Conservation (phyloP, 2,888 invertebrate species). For the Hydraecia micacea region DNA sequence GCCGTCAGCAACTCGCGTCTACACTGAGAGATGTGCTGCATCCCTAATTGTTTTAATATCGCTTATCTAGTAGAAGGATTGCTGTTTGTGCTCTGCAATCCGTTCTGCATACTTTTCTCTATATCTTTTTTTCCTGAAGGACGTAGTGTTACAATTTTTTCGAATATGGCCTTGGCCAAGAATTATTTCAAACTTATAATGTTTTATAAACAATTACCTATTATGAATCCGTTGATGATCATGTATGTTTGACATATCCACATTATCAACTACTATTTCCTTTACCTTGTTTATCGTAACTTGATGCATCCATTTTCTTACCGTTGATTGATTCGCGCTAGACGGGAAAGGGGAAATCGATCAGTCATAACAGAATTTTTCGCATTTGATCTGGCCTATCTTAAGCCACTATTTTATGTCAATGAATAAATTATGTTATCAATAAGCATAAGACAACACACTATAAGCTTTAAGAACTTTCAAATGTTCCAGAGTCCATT, state of each 20-base stretch:
- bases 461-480: neutral
- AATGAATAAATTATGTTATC: neutral
- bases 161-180: neutral
- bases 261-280: neutral
- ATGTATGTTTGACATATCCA: neutral
- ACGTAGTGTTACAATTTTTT: neutral
- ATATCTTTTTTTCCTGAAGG: neutral
- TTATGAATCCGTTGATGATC: neutral
- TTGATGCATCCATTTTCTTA: conserved; percentile 20
- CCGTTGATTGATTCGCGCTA: conserved; percentile 27
- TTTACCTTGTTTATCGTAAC: conserved; percentile 14
- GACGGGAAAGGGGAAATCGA: conserved; percentile 13
- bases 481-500: neutral
- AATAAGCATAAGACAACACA: neutral
- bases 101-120: neutral
- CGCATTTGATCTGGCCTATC: neutral
- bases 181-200: neutral
- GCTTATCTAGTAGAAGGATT: conserved; percentile 17
- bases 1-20: conserved; percentile 57
- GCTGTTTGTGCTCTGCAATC: neutral
- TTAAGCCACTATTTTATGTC: neutral
- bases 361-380: neutral
- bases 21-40: conserved; percentile 62
- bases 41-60: conserved; percentile 54
- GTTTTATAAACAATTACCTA: neutral